phyloP scores from a whole-genome alignment of 2,113 vertebrate species.

The Phocoena sinus region DNA sequence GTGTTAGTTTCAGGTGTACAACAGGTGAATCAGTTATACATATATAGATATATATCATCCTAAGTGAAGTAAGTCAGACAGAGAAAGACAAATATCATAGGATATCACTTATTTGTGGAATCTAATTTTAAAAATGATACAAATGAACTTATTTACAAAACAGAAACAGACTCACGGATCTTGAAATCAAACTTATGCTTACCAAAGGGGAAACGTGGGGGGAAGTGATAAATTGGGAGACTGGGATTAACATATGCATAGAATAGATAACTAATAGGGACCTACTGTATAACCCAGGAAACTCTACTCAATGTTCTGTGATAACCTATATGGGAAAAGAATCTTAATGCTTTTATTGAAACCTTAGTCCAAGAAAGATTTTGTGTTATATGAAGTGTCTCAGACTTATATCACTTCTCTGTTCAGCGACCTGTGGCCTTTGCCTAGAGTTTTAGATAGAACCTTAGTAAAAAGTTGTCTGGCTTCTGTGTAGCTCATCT shows the following conservation, averaged over 20 bases:
- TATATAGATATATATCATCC: background rate
- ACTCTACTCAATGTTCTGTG: background rate
- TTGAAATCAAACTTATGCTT: background rate
- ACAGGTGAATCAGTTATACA: background rate
- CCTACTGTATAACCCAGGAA: background rate
- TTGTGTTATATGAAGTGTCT: background rate
- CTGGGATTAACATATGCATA: background rate
- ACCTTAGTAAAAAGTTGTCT: background rate
- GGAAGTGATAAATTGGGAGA: background rate
- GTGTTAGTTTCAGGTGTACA: background rate
- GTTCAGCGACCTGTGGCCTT: background rate
- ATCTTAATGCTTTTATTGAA: background rate
- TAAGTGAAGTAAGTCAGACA: background rate
- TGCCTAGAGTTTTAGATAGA: background rate
- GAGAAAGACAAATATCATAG: background rate
- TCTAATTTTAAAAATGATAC: background rate
- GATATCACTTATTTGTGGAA: background rate
- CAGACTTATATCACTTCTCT: background rate
- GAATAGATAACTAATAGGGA: background rate
- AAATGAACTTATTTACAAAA: background rate
- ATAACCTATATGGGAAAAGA: background rate
- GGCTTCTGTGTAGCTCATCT: background rate
- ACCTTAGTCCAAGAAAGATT: background rate
- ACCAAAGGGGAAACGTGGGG: no score
- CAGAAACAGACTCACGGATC: background rate